Evolutionary conservation across 1,140 invertebrate genomes (phyloP), one percentile per base, ranked within the genome.

Genomic region (Drosophila takahashii): DNA sequence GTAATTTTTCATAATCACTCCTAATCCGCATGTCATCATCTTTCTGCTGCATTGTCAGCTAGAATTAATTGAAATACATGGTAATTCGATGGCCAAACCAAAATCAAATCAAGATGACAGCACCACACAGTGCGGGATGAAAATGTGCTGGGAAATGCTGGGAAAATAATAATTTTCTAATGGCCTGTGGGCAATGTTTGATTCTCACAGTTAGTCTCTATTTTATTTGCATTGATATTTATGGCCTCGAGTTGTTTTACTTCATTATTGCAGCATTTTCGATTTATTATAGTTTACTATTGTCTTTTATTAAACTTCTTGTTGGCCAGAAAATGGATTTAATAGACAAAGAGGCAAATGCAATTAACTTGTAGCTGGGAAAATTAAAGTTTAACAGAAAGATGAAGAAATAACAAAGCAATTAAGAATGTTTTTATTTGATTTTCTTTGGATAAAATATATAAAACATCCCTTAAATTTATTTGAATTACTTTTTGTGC

Each of bases 1-100:
- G 61, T 64, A 67, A 77, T 85, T 79, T 79, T 84, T 80, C 77
- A 80, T 72, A 76, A 80, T 76, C 64, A 76, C 47, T 44, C 54
- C 47, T 54, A 60, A 77, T 59, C 48, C 72, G 50, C 71, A 67
- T 76, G 54, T 77, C 61, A 77, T 44, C 53, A 71, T 58, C 41
- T 9, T 4, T 34, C 34, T 27, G 13, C 9, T 26, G 44, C 18
- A 42, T 9, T 57, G 18, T 39, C 36, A 54, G 50, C n/a, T 22
- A 22, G 7, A 10, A 44, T 70, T 71, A 71, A 71, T 71, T 70
- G 34, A 70, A 57, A 70, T 39, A 70, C 66, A 70, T 70, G 50
- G 10, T 42, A 13, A 16, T 10, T 41, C n/a, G 26, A 29, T 51
- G 36, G 36, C 15, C 29, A 10, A 32, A 32, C 13, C 36, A 9